Conservation (phyloP, 2,888 invertebrate genomes). For the Antitype chi region DNA sequence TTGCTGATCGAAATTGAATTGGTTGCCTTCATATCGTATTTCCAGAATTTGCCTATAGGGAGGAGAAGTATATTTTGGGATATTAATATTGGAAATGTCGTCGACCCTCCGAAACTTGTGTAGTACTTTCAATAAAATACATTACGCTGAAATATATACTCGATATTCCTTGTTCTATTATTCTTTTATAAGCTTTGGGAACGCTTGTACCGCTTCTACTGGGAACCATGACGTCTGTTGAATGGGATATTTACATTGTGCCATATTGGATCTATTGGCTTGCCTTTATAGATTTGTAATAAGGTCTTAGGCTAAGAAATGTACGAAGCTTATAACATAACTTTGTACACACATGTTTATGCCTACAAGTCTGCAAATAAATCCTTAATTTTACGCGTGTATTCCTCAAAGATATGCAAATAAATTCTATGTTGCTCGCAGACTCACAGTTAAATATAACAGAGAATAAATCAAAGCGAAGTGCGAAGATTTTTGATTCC, state of each 20-base stretch:
- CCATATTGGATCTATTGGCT: slow-evolving; percentile 11
- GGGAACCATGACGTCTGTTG: slow-evolving; percentile 17
- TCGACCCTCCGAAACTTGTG: slow-evolving; percentile 23
- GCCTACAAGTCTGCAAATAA: slow-evolving; percentile 57
- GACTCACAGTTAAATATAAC: slow-evolving; percentile 59
- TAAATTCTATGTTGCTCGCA: slow-evolving; percentile 70
- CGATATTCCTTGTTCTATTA: slow-evolving; percentile 35
- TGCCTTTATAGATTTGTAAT: slow-evolving; percentile 9
- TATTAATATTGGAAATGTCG: slow-evolving; percentile 48
- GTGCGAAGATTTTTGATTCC: slow-evolving; percentile 42
- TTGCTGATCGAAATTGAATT: slow-evolving; percentile 42
- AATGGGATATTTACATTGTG: slow-evolving; percentile 10
- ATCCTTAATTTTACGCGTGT: slow-evolving; percentile 65
- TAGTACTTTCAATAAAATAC: slow-evolving; percentile 39
- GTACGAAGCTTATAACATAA: neutral
- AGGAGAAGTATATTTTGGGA: slow-evolving; percentile 43
- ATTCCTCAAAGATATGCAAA: slow-evolving; percentile 63
- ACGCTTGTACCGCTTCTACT: slow-evolving; percentile 23
- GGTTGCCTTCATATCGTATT: slow-evolving; percentile 22
- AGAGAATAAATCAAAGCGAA: slow-evolving; percentile 64
- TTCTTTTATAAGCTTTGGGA: slow-evolving; percentile 25
- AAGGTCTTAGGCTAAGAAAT: neutral
- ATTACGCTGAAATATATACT: slow-evolving; percentile 35
- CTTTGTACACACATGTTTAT: neutral
- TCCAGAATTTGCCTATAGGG: slow-evolving; percentile 32